Evolutionary conservation across 2,797 vertebrate genomes (phyloP).

Genomic region (Vireo griseus): DNA sequence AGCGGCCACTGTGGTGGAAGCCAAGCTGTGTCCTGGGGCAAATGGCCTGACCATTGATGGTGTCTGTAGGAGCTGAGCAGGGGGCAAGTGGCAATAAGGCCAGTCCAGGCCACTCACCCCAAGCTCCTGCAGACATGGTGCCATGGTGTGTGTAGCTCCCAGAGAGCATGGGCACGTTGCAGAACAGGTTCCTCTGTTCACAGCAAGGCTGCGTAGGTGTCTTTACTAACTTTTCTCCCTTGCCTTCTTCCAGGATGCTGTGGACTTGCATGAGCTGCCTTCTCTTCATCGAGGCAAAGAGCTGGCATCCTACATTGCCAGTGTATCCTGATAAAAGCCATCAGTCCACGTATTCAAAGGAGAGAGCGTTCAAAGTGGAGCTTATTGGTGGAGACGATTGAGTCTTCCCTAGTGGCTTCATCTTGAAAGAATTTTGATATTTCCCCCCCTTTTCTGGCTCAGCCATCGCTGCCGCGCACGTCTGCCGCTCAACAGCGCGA

Average conservation of each 20-base stretch:
- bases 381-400: constrained; percentile 8
- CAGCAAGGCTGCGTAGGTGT: neutral
- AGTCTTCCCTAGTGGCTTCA: constrained; percentile 57
- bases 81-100: neutral
- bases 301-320: neutral
- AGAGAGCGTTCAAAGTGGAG: neutral
- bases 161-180: neutral
- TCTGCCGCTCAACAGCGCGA: constrained; percentile 34
- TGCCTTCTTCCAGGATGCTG: constrained; percentile 37
- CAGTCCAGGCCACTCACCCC: fast-evolving
- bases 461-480: neutral
- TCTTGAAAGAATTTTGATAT: constrained; percentile 57
- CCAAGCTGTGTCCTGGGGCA: neutral
- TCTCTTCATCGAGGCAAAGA: neutral
- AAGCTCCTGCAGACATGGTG: neutral
- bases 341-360: neutral
- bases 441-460: neutral
- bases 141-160: neutral
- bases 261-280: neutral
- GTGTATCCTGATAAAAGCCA: neutral
- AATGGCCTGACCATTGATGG: neutral
- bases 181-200: constrained; percentile 58
- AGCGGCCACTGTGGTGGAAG: neutral
- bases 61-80: fast-evolving
- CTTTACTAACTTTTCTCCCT: constrained; percentile 47